Base-by-base conservation (phyloP, 2,797 vertebrate genomes). In the Enteromius afrohamiltoni region DNA sequence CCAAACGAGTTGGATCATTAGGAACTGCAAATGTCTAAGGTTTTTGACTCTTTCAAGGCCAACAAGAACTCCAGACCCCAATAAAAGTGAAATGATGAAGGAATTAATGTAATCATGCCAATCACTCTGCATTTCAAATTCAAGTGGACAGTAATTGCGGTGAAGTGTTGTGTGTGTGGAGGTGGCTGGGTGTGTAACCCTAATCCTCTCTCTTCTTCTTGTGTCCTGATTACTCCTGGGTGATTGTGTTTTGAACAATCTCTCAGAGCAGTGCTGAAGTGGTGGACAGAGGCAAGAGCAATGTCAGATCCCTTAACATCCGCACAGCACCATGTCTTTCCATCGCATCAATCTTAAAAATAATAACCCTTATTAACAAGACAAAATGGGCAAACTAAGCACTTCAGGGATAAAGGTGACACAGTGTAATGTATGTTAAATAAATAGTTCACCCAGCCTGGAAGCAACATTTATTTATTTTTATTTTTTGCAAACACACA, bases 201-300 rank as follows among this genome's bases (percentile, higher is more conserved):
- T 82, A 77, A 84, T 81, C 58, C 68, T 79, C 13, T 60, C 49
- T 42, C 73, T 70, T 53, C 64, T 80, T 79, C 73, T 49, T 84
- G 37, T 51, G 70, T 80, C 64, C 76, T 82, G 85, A 86, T 84
- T 84, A 86, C 53, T 29, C 40, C 29, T 65, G 19, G 45, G 42
- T 86, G 71, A 86, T 83, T 86, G 85, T 40, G 37, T 34, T 76
- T 31, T 79, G 40, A 77, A 42, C 47, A 75, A 16, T 58, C 81
- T 83, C 62, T 75, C 71, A 68, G 75, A 45, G 29, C 17, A 55
- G 29, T 13, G 62, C 11, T 79, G 55, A 80, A 83, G 82, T 77
- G 64, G 29, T 69, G 75, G n/a, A 80, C 62, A 55, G 58, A 42
- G 71, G 21, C 60, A 29, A 79, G 42, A 74, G 31, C 78, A 53